A percentile compares a stretch with the other conserved stretches of the same genome.
Evolutionary conservation across 2,888 invertebrate species (phyloP).

Genomic region (Amphipyra berbera): DNA sequence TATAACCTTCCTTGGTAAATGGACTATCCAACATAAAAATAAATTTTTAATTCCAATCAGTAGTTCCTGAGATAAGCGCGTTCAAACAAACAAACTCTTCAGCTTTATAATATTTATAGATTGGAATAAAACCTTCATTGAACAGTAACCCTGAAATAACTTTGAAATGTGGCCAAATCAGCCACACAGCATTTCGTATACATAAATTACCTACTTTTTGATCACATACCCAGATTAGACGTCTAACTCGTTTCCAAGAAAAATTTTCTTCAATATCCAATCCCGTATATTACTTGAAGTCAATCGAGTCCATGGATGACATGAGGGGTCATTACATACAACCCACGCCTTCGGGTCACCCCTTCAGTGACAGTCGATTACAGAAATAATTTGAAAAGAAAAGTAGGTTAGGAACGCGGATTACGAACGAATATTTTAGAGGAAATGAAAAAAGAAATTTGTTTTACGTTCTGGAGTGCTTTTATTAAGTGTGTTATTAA

Average conservation of each 20-base stretch:
- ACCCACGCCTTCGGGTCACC: slow-evolving; percentile 44
- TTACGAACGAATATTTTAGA: slow-evolving; percentile 40
- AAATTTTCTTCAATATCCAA: slow-evolving; percentile 28
- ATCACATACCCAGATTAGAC: slow-evolving; percentile 28
- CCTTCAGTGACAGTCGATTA: slow-evolving; percentile 53
- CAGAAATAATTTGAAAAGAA: slow-evolving; percentile 50
- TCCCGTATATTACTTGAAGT: slow-evolving; percentile 38
- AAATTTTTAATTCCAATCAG: no score
- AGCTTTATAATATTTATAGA: no score
- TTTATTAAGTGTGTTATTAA: slow-evolving; percentile 14
- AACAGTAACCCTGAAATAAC: no score
- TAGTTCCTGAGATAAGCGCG: no score
- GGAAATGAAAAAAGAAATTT: slow-evolving; percentile 44
- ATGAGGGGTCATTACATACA: slow-evolving; percentile 47
- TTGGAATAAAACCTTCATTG: no score
- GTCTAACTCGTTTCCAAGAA: slow-evolving; percentile 24
- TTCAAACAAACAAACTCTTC: no score
- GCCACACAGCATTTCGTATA: not conserved
- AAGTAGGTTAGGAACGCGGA: slow-evolving; percentile 41
- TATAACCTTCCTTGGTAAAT: no score
- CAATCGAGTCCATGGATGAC: slow-evolving; percentile 48
- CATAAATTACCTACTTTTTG: slow-evolving; percentile 26
- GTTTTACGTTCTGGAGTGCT: slow-evolving; percentile 24
- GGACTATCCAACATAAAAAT: no score
- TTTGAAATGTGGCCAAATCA: not conserved